Conservation (phyloP, 2,113 vertebrate species). For the Aspiorhynchus laticeps region DNA sequence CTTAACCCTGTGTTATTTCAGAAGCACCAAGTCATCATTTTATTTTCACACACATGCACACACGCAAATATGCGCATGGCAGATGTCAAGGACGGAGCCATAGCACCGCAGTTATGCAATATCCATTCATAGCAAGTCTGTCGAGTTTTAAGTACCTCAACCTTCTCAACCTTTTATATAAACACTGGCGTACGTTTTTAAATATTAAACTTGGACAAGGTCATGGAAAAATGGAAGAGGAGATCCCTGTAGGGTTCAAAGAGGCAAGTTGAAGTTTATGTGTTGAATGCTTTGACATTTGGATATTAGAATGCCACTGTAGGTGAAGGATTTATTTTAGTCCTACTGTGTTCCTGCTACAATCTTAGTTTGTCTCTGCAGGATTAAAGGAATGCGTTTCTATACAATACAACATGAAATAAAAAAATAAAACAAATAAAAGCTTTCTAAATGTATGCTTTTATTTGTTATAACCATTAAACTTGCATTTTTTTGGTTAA, state of each 20-base stretch:
- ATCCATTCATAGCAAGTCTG: conserved; percentile 22
- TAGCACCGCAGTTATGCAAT: conserved; percentile 26
- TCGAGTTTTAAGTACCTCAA: neutral
- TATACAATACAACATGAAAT: too few relatives aligned
- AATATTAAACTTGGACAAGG: conserved; percentile 28
- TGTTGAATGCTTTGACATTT: neutral
- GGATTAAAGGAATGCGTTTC: neutral
- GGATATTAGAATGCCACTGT: neutral
- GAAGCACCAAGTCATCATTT: conserved; percentile 35
- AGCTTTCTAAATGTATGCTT: too few relatives aligned
- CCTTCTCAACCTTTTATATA: conserved; percentile 1
- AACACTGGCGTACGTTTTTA: neutral
- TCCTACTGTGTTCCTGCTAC: neutral
- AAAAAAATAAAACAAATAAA: too few relatives aligned
- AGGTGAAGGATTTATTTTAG: neutral
- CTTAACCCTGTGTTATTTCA: conserved; percentile 39
- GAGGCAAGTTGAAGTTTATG: neutral
- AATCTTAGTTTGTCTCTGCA: neutral
- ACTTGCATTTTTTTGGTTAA: too few relatives aligned
- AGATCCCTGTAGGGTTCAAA: neutral
- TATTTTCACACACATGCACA: conserved; percentile 5
- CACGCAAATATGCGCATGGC: neutral
- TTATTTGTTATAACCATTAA: too few relatives aligned
- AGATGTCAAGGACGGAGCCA: neutral
- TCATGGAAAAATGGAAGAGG: conserved; percentile 12